Conservation (phyloP, 92 coral and sea anemone species). For the Porites rus region DNA sequence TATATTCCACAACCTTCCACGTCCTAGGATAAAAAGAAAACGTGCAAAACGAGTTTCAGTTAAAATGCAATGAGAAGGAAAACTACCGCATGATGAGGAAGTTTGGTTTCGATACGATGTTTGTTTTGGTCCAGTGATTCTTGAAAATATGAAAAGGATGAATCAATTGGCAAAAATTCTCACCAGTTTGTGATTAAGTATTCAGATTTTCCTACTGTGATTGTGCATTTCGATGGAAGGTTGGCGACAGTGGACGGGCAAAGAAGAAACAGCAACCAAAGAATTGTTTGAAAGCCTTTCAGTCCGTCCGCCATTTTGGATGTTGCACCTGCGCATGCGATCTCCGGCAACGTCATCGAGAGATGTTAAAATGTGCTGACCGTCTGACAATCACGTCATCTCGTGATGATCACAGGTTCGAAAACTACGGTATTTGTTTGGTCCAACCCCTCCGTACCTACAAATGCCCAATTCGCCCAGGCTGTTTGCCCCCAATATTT, state of each 20-base stretch:
- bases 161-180: not conserved
- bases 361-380: not conserved
- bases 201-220: constrained; percentile 32
- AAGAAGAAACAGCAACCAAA: constrained; percentile 19
- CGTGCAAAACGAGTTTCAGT: not conserved
- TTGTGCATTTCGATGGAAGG: constrained; percentile 54
- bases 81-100: not conserved
- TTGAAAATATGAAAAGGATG: not conserved
- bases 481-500: too few relatives aligned
- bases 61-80: not conserved
- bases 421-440: too few relatives aligned
- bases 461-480: too few relatives aligned
- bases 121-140: not conserved
- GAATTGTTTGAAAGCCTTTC: constrained; percentile 32
- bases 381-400: constrained; percentile 56
- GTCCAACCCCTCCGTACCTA: too few relatives aligned
- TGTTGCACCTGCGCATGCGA: constrained; percentile 56
- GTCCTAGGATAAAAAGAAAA: constrained; percentile 40
- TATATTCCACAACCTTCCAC: constrained; percentile 56
- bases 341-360: constrained; percentile 41
- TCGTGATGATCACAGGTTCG: not conserved
- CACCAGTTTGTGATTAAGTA: constrained; percentile 70
- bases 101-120: not conserved
- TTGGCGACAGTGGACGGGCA: constrained; percentile 14
- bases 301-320: constrained; percentile 84